These are phyloP conservation scores for Scartelaos histophorus DNA, from an alignment of 2,113 vertebrate species.

Conservation along the genomic window DNA sequence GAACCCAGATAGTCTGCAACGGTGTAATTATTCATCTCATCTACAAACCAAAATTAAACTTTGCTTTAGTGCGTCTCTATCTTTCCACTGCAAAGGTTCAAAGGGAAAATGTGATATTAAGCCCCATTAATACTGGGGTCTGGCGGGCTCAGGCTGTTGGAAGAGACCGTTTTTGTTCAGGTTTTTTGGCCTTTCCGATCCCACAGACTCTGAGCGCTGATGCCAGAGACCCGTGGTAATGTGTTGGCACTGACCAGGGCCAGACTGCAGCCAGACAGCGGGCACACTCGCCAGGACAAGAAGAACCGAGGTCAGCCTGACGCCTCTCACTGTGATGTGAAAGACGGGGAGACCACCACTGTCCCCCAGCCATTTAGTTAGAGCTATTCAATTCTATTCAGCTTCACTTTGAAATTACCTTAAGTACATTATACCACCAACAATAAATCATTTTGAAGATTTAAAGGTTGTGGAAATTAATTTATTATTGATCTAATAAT, in stretches of 20 bases:
- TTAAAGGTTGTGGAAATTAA: too few relatives aligned
- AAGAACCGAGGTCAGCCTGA: slow-evolving; percentile 33
- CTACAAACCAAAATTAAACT: slow-evolving; percentile 40
- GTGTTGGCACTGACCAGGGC: slow-evolving; percentile 41
- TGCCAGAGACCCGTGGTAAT: slow-evolving; percentile 61
- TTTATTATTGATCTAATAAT: too few relatives aligned
- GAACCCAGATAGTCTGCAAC: slow-evolving; percentile 27
- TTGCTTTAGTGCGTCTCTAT: slow-evolving; percentile 18
- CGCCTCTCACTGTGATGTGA: slow-evolving; percentile 38
- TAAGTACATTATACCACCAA: not conserved
- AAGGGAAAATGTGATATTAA: slow-evolving; percentile 53
- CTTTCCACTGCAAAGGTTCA: slow-evolving; percentile 21
- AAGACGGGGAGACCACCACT: slow-evolving; percentile 18
- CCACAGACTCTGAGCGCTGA: slow-evolving; percentile 42
- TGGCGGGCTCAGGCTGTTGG: slow-evolving; percentile 39
- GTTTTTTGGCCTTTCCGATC: slow-evolving; percentile 52
- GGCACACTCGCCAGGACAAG: slow-evolving; percentile 43
- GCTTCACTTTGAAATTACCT: not conserved
- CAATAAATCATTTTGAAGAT: too few relatives aligned
- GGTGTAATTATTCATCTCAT: slow-evolving; percentile 41
- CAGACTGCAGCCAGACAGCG: slow-evolving; percentile 56
- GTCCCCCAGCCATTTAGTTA: not conserved
- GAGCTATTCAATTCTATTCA: not conserved
- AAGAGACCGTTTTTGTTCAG: slow-evolving; percentile 50
- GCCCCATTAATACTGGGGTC: slow-evolving; percentile 40